Percentiles rank a stretch among this genome's conserved stretches.
Conservation (phyloP, 2,797 vertebrate species). For the Sebastolobus alascanus region DNA sequence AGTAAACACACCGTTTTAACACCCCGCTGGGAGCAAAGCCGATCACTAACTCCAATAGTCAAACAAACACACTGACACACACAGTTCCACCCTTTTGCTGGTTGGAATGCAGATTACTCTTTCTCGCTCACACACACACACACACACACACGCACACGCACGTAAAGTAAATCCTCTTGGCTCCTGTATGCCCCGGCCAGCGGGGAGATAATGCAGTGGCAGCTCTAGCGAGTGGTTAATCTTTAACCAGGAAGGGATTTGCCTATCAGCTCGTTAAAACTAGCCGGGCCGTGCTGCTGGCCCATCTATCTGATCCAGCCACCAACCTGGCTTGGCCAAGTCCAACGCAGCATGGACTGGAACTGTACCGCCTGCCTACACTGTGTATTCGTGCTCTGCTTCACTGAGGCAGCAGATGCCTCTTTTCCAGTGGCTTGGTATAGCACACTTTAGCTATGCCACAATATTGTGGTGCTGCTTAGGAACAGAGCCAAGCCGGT, state of each 20-base stretch:
- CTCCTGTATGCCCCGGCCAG: constrained; percentile 80
- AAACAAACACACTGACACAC: constrained; percentile 61
- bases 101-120: constrained; percentile 73
- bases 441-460: constrained; percentile 24
- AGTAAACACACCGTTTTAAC: constrained; percentile 81
- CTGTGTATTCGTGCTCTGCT: constrained; percentile 12
- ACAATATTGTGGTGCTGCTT: constrained; percentile 30
- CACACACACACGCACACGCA: constrained; percentile 41
- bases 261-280: constrained; percentile 89
- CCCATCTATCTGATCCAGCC: constrained; percentile 79
- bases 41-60: constrained; percentile 76
- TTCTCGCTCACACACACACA: background rate
- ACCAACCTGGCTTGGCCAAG: constrained; percentile 60
- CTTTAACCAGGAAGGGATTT: constrained; percentile 89
- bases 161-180: constrained; percentile 81
- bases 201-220: constrained; percentile 83
- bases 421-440: constrained; percentile 25
- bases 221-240: constrained; percentile 83
- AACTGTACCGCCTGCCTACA: constrained; percentile 10
- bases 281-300: constrained; percentile 70
- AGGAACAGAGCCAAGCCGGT: constrained; percentile 36
- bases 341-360: constrained; percentile 27
- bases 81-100: constrained; percentile 71
- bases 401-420: constrained; percentile 30
- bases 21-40: constrained; percentile 77